Base-by-base conservation (phyloP, 1,140 invertebrate species). In the Mya arenaria region DNA sequence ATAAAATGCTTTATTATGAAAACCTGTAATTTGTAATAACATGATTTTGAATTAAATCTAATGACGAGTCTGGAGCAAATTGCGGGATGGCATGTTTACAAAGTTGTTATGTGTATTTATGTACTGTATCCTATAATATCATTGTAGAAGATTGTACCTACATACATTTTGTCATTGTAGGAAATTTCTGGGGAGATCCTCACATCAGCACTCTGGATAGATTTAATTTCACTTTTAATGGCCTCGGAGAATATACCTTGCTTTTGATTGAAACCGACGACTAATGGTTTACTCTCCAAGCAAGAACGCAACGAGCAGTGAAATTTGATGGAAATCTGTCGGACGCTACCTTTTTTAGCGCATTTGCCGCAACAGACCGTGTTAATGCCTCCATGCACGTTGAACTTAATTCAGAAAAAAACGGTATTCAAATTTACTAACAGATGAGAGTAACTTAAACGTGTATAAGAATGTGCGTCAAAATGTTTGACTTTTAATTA, bases 211-310 rank as follows among this genome's bases (percentile, higher is more conserved):
- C 98, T 0, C 98, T 98, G 87, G 98, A 99, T 91, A 95, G 96
- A 75, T 90, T 96, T 6, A 95, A 96, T 39, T 99, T 98, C 88
- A 98, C 97, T 0, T 99, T 99, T 92, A 99, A 99, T 89, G 98
- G 98, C 3, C 96, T 97, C 93, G 98, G 98, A 85, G 98, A 99
- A 93, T 99, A 97, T 87, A 96, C 97, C 0, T 92, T 99, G n/a
- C 28, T 78, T 6, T 17, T 19, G n/a, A 19, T 78, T 1, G n/a
- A 56, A 0, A 62, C 72, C 23, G 32, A 5, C 15, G 55, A 52
- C 10, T n/a, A 25, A 15, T 36, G 30, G 17, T 78, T 78, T 68
- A 32, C 63, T 10, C 63, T 78, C 2, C 74, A 78, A 55, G 62
- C 74, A 78, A 66, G 74, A 56, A 78, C 74, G 17, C 25, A 52